Base-by-base conservation (phyloP, 1,140 invertebrate genomes). In the Monochamus saltuarius region DNA sequence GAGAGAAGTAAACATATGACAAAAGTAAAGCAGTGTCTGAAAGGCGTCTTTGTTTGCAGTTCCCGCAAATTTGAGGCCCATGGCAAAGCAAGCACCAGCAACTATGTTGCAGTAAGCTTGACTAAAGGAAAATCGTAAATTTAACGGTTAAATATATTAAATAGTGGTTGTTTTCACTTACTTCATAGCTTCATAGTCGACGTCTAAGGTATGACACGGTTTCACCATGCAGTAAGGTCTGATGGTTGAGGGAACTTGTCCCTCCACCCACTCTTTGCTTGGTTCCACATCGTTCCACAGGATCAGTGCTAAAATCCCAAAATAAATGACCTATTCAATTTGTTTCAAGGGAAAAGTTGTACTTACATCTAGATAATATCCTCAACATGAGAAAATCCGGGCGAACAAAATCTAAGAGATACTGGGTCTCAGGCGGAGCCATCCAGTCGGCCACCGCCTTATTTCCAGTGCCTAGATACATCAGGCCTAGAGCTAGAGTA, bases 61-160 rank as follows among this genome's bases (percentile, higher is more conserved):
- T 42, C 97, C 97, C 11, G 96, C 95, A 81, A 91, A 98, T 69
- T 92, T 90, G 7, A 99, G 79, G 1, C 94, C 95, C 59, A 99
- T 77, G n/a, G 92, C 91, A 80, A 99, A 90, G 73, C 94, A 95
- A 8, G 92, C 93, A 35, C 96, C 97, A 34, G 94, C 91, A 47
- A 97, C 83, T 57, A 98, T 95, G 75, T 97, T 97, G 76, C 94
- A 97, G 78, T 96, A 98, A 0, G 94, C 94, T 83, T 99, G 95
- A 70, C 91, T 91, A 83, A 82, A 37, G 43, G 42, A 61, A 43
- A 56, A 16, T 9, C 56, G 17, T n/a, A n/a, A n/a, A n/a, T 10
- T 38, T 43, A 29, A 42, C 14, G 9, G n/a, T 42, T 56, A 55
- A 29, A 14, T 35, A 13, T 8, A 54, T 19, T 4, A 38, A 62